Base-by-base conservation (phyloP, 2,113 vertebrate species). In the Channa maculata region DNA sequence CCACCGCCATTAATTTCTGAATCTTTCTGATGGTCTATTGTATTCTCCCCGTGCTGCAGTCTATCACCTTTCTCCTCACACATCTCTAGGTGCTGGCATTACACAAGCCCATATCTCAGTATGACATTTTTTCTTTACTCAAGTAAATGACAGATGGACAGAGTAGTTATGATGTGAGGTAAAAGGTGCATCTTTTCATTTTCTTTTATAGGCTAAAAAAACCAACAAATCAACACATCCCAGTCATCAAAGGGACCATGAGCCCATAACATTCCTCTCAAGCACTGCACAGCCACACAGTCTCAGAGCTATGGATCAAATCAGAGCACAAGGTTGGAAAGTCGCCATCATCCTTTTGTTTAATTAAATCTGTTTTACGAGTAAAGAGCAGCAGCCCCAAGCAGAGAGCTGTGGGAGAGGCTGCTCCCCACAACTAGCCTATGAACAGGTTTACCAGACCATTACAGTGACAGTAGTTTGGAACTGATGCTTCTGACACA, bases 321-420 rank as follows among this genome's bases (percentile, higher is more conserved):
- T 64, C 65, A 48, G 74, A 44, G 51, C 24, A 24, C 24, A 24
- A 24, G 24, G 41, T 79, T 92, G 90, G 85, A 84, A 73, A 76
- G 53, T 64, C 1, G 60, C 89, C 86, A 90, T 84, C 65, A 76
- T 71, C 80, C 76, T 79, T 90, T 86, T 81, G 86, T 89, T 84
- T 88, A 90, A 91, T 92, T 91, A 91, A 86, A 91, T 90, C 75
- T 79, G 69, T 73, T 91, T 82, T 75, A 78, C 78, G 66, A 84
- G 80, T 65, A 66, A 79, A 77, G 78, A 79, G 50, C 54, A 82
- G 63, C 62, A 84, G 78, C 77, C 57, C 57, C 58, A 38, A 66
- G 82, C 76, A 79, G 51, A 67, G 68, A 75, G 52, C 76, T 37
- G 68, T 71, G 67, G 80, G 82, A 86, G 48, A 80, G 79, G 68